phyloP scores from a whole-genome alignment of 2,113 vertebrate genomes.

The Hucho hucho region DNA sequence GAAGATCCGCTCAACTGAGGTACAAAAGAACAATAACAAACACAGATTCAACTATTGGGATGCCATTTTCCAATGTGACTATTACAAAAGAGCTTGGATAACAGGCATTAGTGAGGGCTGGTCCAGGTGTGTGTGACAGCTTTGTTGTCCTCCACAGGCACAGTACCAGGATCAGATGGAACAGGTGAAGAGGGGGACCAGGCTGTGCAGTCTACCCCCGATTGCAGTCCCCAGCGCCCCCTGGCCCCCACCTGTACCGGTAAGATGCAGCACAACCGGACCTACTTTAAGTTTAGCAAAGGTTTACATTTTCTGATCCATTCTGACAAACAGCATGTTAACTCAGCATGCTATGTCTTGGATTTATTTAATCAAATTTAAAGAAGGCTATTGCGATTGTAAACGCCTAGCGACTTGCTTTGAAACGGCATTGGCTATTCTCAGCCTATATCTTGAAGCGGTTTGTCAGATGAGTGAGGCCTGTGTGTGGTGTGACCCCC shows the following conservation, averaged over 20 bases:
- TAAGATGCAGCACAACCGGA: constrained; percentile 54
- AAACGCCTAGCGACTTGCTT: too few relatives aligned
- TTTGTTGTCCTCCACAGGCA: constrained; percentile 55
- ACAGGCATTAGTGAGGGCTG: too few relatives aligned
- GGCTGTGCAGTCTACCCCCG: constrained; percentile 48
- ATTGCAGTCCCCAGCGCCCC: constrained; percentile 44
- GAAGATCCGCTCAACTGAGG: constrained; percentile 57
- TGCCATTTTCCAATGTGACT: neutral
- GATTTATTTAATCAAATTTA: too few relatives aligned
- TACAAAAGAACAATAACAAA: constrained; percentile 21
- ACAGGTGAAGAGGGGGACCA: constrained; percentile 64
- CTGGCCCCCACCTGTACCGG: constrained; percentile 40
- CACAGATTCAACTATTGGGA: too few relatives aligned
- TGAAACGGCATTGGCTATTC: neutral
- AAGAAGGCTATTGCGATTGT: too few relatives aligned
- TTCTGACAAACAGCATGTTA: neutral
- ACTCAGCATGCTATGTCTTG: too few relatives aligned
- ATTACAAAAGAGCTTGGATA: too few relatives aligned
- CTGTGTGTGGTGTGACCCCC: neutral
- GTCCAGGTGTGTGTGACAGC: neutral
- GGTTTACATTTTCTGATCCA: neutral
- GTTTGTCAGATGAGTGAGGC: neutral
- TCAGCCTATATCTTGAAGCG: neutral
- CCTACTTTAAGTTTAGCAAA: neutral
- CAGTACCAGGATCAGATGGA: constrained; percentile 77